Conservation (phyloP, 2,113 vertebrate genomes). For the Colistium nudipinnis region DNA sequence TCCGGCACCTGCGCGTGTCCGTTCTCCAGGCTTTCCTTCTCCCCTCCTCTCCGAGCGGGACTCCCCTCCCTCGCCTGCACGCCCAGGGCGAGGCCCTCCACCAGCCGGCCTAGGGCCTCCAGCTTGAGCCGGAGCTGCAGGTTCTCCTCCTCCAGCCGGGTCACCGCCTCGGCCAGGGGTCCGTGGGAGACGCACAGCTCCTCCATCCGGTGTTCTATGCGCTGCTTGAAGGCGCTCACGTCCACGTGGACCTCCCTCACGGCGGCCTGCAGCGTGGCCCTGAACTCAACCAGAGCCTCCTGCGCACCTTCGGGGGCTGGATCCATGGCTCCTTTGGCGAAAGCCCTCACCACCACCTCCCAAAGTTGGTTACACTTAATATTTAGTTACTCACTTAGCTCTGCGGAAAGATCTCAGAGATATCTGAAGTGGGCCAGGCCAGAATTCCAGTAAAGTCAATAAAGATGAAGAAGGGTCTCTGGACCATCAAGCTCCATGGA, state of each 20-base stretch:
- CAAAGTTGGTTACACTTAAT: no score
- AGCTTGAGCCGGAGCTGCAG: conserved; percentile 85
- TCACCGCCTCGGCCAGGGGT: conserved; percentile 84
- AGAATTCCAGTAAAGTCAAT: neutral
- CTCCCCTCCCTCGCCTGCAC: conserved; percentile 17
- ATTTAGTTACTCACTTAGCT: neutral
- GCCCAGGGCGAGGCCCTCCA: conserved; percentile 85
- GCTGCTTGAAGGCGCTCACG: conserved; percentile 87
- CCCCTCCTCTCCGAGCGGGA: neutral
- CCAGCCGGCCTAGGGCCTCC: conserved; percentile 84
- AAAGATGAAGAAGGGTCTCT: neutral
- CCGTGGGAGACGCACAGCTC: conserved; percentile 82
- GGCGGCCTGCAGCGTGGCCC: conserved; percentile 83
- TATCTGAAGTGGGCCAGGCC: neutral
- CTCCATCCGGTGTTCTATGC: conserved; percentile 85
- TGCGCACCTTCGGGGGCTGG: conserved; percentile 29
- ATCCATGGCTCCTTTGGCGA: conserved; percentile 45
- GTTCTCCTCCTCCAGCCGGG: conserved; percentile 90
- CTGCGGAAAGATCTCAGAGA: neutral
- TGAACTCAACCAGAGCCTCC: conserved; percentile 83
- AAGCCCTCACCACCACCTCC: neutral
- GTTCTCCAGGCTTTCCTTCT: conserved; percentile 19
- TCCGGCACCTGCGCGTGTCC: conserved; percentile 25
- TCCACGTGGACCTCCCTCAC: conserved; percentile 87
- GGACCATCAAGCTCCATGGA: conserved; percentile 51